Base-by-base conservation (phyloP, 2,797 vertebrate species). In the Fistularia tabacaria region DNA sequence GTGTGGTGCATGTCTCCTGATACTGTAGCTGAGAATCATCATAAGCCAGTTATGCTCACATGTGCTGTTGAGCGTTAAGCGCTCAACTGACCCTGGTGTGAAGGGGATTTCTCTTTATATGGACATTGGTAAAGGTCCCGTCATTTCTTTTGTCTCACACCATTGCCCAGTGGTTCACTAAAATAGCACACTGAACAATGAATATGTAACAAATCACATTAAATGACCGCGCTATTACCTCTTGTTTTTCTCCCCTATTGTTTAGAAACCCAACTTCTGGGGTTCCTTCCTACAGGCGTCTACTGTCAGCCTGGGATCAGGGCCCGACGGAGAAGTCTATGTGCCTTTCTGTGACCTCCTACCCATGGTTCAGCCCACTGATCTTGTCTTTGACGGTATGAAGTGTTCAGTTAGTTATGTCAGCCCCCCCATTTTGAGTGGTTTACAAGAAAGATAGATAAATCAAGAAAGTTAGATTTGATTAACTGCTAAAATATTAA, bases 311-410 rank as follows among this genome's bases (percentile, higher is more conserved):
- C 66, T 98, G 62, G 97, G 96, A 15, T 83, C 85, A 0, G 90
- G 93, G n/a, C 88, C 86, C 0, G 62, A 89, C 0, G 94, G 95
- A 0, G 93, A 97, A 0, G 80, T 95, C 62, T 91, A 92, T 5
- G 86, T 95, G 40, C 95, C 95, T 0, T 94, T 99, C 74, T 69
- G 89, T 15, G 87, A 94, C 52, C 87, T 99, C 61, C 86, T 99
- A 54, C 97, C 97, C 55, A 99, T 97, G 94, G 94, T 95, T 71
- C 90, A 94, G 47, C 94, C 97, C 39, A 86, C 97, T 36, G 92
- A 98, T 83, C 93, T 99, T 0, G 46, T 95, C 52, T 98, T 99
- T 40, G 96, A 98, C 0, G 96, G 96, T 98, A 93, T 41, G 77
- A 8, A 25, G 14, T n/a, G 14, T 40, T 10, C 9, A 10, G 7